phyloP scores from a whole-genome alignment of 2,113 vertebrate species.

The Mirza zaza region DNA sequence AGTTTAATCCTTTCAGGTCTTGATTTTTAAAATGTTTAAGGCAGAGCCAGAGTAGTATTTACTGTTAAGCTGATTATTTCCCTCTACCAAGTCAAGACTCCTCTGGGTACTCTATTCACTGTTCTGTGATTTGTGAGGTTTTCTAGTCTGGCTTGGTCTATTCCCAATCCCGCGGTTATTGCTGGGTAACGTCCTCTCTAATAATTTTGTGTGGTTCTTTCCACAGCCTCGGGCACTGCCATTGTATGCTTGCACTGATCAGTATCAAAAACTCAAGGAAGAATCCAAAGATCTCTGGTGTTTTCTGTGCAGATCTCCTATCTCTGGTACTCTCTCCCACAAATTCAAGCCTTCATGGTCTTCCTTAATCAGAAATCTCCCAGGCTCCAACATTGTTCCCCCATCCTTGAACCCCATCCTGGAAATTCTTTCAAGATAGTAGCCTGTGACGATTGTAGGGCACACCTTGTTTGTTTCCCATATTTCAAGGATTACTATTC shows the following conservation, averaged over 20 bases:
- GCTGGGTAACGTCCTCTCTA: not conserved
- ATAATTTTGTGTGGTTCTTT: not conserved
- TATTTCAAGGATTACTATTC: not conserved
- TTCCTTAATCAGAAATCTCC: not conserved
- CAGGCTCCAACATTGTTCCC: not conserved
- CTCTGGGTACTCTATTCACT: not conserved
- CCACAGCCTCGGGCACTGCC: not conserved
- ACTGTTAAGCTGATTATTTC: not conserved
- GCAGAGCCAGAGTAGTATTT: not conserved
- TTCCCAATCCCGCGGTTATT: not conserved
- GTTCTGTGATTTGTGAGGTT: not conserved
- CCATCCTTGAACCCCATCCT: not conserved
- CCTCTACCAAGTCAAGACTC: not conserved
- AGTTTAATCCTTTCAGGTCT: constrained; percentile 18
- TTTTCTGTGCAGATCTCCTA: not conserved
- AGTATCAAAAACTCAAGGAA: not conserved
- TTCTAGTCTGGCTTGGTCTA: not conserved
- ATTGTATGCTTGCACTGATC: not conserved
- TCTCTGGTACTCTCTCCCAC: not conserved
- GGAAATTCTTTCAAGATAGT: not conserved
- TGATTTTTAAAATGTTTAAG: not conserved
- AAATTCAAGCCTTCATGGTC: not conserved
- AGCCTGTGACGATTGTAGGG: not conserved
- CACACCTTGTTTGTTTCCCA: not conserved
- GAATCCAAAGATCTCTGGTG: not conserved